Conservation (phyloP, 2,113 vertebrate species). For the Apodemus sylvaticus region DNA sequence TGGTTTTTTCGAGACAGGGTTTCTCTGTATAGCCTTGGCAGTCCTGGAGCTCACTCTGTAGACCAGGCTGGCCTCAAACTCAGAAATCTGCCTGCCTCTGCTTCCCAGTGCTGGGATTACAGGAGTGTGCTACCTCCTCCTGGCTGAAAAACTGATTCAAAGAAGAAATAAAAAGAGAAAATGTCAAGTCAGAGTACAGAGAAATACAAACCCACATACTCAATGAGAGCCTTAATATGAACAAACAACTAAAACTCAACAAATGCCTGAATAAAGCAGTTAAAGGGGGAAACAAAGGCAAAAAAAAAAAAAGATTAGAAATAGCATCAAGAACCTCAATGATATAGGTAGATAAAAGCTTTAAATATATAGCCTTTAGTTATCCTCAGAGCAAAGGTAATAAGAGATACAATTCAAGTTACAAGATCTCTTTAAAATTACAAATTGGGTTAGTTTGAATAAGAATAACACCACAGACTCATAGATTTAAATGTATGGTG, state of each 20-base stretch:
- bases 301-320: conserved; percentile 36
- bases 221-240: background rate
- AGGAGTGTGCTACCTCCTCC: too few relatives aligned
- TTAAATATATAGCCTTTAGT: background rate
- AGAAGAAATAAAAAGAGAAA: too few relatives aligned
- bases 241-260: background rate
- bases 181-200: background rate
- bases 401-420: too few relatives aligned
- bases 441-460: background rate
- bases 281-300: background rate
- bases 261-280: background rate
- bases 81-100: too few relatives aligned
- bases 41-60: too few relatives aligned
- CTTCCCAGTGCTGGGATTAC: too few relatives aligned
- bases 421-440: background rate
- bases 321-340: background rate
- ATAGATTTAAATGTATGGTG: background rate
- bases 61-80: too few relatives aligned
- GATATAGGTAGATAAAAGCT: background rate
- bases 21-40: too few relatives aligned
- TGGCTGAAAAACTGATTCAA: background rate
- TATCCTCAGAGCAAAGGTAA: background rate
- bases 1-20: too few relatives aligned
- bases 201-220: background rate
- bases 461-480: background rate